Evolutionary conservation across 1,140 invertebrate species (phyloP).

Genomic region (Lordiphosa stackelbergi): DNA sequence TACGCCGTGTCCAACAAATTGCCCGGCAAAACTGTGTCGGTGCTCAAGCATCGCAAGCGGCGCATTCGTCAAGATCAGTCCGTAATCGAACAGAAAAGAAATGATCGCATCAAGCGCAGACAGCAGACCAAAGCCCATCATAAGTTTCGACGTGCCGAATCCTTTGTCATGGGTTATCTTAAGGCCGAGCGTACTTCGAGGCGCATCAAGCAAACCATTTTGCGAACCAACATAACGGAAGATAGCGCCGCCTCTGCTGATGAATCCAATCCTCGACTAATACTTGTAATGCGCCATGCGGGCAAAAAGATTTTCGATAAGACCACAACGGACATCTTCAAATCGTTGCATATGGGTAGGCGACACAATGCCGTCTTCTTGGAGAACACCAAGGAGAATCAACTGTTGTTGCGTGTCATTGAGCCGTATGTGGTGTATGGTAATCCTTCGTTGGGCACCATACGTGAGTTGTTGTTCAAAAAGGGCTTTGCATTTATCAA

Average conservation of each 20-base stretch:
- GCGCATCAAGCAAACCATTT: constrained; percentile 61
- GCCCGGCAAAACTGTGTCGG: constrained; percentile 73
- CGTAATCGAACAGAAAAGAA: constrained; percentile 57
- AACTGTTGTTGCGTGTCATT: constrained; percentile 68
- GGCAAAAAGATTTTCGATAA: constrained; percentile 72
- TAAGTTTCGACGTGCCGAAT: constrained; percentile 70
- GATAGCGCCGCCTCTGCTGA: constrained; percentile 42
- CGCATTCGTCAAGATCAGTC: constrained; percentile 68
- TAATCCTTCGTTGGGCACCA: constrained; percentile 56
- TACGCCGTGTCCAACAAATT: constrained; percentile 76
- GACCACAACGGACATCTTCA: constrained; percentile 65
- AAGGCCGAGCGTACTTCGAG: constrained; percentile 72
- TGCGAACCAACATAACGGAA: constrained; percentile 56
- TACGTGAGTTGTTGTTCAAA: constrained; percentile 74
- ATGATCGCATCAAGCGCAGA: constrained; percentile 48
- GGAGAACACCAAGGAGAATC: constrained; percentile 68
- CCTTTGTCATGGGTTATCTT: constrained; percentile 70
- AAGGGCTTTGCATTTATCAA: constrained; percentile 71
- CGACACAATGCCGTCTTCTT: constrained; percentile 70
- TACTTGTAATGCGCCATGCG: constrained; percentile 72
- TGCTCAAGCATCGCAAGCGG: constrained; percentile 71
- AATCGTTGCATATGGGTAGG: constrained; percentile 42
- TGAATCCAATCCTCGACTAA: constrained; percentile 57
- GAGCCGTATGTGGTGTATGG: constrained; percentile 74
- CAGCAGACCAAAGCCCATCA: constrained; percentile 44